These are phyloP conservation scores for Drosophila barbarae DNA, from an alignment of 2,888 invertebrate species.

Conservation along the genomic window DNA sequence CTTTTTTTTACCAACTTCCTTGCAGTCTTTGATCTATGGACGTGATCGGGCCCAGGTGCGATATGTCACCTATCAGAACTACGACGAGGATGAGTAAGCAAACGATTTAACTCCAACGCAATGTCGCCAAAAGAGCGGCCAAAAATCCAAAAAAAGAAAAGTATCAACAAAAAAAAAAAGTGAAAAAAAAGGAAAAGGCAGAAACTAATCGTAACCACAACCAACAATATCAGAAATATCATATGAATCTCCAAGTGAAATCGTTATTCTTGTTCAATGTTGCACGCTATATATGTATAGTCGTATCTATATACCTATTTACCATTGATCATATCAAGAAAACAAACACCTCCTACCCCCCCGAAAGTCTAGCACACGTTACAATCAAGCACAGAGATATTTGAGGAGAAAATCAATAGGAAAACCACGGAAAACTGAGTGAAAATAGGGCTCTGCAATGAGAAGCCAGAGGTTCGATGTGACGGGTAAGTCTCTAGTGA, in stretches of 20 bases:
- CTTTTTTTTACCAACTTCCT: slow-evolving; percentile 48
- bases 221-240: slow-evolving; percentile 80
- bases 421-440: slow-evolving; percentile 5
- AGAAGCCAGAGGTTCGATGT: slow-evolving; percentile 23
- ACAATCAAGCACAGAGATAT: slow-evolving; percentile 22
- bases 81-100: slow-evolving; percentile 89
- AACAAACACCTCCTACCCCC: slow-evolving; percentile 29
- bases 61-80: slow-evolving; percentile 96
- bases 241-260: slow-evolving; percentile 72
- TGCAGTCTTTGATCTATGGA: slow-evolving; percentile 92
- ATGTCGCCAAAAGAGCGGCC: slow-evolving; percentile 58
- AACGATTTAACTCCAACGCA: slow-evolving; percentile 44
- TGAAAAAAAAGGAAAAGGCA: slow-evolving; percentile 13
- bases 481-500: slow-evolving; percentile 33
- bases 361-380: slow-evolving; percentile 36
- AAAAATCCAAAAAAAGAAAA: slow-evolving; percentile 56
- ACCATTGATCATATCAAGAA: slow-evolving; percentile 42
- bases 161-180: slow-evolving; percentile 17
- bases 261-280: slow-evolving; percentile 56
- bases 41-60: slow-evolving; percentile 93
- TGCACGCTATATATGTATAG: slow-evolving; percentile 1
- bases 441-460: background rate
- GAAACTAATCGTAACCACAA: slow-evolving; percentile 61
- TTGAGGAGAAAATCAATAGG: slow-evolving; percentile 23
- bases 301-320: background rate